Base-by-base conservation (phyloP, 2,797 vertebrate species). In the Naso thynnoides region DNA sequence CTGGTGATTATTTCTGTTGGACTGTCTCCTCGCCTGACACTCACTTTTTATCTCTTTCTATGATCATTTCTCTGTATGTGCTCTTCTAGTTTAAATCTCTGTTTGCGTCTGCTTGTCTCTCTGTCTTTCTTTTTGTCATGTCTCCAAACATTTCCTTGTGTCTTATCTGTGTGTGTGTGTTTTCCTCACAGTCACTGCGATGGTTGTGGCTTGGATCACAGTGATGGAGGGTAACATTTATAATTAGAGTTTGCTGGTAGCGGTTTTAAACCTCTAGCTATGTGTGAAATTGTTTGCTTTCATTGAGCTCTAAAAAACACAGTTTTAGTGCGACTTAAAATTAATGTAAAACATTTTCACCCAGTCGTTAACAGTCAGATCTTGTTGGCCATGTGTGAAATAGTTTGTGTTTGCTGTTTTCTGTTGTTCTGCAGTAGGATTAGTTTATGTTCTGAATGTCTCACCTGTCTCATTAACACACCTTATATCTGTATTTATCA, bases 131-230 rank as follows among this genome's bases (percentile, higher is more conserved):
- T 52, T 73, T 44, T 70, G 76, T 73, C 73, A 62, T 15, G 52
- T 50, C 55, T 60, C 58, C 55, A 13, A 77, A 80, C 45, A 18
- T 75, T 67, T 73, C 36, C 49, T 14, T 62, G 16, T 41, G 53
- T 83, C 70, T 81, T 66, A 78, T 84, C 73, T 71, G 73, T 9
- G 31, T 59, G 36, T 58, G 5, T 70, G 60, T 72, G 45, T 73
- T 80, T 80, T 79, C 78, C 81, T 84, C 79, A 82, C 91, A 94
- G 93, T 94, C 62, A 93, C 92, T 19, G 88, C 87, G 2, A 94
- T 94, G 92, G 90, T 94, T 64, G 88, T 94, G 84, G 92, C 93
- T 2, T 94, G 93, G 93, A 94, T 95, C 84, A 93, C 93, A 65
- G 93, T 94, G 81, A 94, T 94, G 90, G 93, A 95, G 92, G 93